Evolutionary conservation across 2,113 vertebrate genomes (phyloP), one percentile per base, ranked within the genome.

Genomic region (Caretta caretta): DNA sequence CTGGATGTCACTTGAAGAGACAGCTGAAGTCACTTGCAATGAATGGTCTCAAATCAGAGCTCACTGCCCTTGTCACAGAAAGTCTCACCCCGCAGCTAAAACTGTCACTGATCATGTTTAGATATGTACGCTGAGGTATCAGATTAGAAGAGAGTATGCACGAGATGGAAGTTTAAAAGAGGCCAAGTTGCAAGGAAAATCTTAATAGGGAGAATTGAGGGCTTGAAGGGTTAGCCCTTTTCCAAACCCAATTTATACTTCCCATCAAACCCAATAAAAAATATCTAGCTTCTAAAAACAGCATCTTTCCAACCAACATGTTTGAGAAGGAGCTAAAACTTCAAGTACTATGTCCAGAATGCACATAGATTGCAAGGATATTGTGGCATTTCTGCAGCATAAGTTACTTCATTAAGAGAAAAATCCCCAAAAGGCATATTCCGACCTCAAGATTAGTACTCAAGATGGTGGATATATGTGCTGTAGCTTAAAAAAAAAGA

Each of bases 1-100:
- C 99, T 98, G 98, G 98, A 98, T 99, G 99, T 99, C 99, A 99
- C 98, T 99, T 98, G 98, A 98, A 98, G 98, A 99, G 99, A 99
- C 99, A 99, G 99, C 99, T 99, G 98, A 98, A 99, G 98, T 99
- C 98, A 99, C 98, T 98, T 98, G 98, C 99, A 99, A 99, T 98
- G 99, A 99, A 99, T 99, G 98, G 98, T 98, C 99, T 99, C 99
- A 99, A 99, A 99, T 99, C 99, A 99, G 98, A 98, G 96, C 98
- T 99, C 98, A 98, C 98, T 99, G 98, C 98, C 99, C 98, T 99
- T 99, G 99, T 99, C 99, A 99, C 98, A 98, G 98, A 99, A 98
- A 98, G 98, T 98, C 98, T 98, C 98, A 98, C 98, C 99, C 99
- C 96, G 98, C 98, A 98, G 99, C 99, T 94, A 99, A 98, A 98